phyloP scores from a whole-genome alignment of 2,888 invertebrate genomes.

The Megamerina dolium region DNA sequence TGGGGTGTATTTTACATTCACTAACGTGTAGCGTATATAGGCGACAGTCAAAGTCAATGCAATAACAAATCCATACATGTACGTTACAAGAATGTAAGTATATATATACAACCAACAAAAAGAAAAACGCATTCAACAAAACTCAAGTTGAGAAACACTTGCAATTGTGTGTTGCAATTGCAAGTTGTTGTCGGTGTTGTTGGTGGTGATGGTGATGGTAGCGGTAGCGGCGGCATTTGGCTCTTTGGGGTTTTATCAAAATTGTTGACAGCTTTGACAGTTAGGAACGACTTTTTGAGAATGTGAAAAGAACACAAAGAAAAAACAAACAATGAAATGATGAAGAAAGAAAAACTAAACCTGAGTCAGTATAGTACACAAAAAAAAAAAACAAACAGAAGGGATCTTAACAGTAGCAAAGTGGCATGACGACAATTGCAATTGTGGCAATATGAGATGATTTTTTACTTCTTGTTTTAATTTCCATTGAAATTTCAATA shows the following conservation, averaged over 20 bases:
- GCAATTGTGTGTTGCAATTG: slow-evolving; percentile 15
- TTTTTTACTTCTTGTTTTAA: too few species aligned
- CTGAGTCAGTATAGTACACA: background rate
- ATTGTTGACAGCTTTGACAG: slow-evolving; percentile 29
- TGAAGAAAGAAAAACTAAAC: slow-evolving; percentile 4
- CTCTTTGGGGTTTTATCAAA: slow-evolving; percentile 21
- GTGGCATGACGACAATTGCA: too few species aligned
- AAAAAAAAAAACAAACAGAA: background rate
- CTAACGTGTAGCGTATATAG: too few species aligned
- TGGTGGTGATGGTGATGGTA: background rate
- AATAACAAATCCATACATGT: too few species aligned
- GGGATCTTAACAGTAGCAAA: background rate
- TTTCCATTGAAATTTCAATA: too few species aligned
- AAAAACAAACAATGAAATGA: background rate
- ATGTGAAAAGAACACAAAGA: background rate
- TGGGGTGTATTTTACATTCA: too few species aligned
- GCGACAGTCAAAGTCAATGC: too few species aligned
- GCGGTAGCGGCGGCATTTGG: slow-evolving; percentile 4
- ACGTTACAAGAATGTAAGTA: too few species aligned
- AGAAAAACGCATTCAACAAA: too few species aligned
- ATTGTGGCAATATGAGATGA: too few species aligned
- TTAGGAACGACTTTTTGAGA: slow-evolving; percentile 24
- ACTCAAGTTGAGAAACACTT: too few species aligned
- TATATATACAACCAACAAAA: background rate
- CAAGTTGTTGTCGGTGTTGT: background rate